A percentile compares a stretch with the other conserved stretches of the same genome.
phyloP scores from a whole-genome alignment of 2,797 vertebrate species.

The Hypotaenidia philippensis region DNA sequence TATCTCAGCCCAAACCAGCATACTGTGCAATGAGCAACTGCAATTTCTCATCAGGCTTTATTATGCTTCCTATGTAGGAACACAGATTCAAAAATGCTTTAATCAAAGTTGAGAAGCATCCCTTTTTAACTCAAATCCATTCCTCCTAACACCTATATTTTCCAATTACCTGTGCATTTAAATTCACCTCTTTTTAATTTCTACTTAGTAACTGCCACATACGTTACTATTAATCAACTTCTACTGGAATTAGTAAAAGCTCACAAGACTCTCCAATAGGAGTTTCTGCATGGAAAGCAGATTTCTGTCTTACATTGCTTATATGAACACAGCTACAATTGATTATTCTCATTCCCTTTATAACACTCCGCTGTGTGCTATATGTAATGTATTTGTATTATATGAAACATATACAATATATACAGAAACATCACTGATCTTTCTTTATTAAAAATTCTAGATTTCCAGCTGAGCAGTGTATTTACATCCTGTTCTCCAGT shows the following conservation, averaged over 20 bases:
- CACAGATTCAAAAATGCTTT: background rate
- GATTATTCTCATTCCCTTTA: background rate
- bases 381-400: background rate
- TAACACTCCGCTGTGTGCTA: background rate
- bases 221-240: constrained; percentile 6
- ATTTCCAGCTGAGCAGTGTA: background rate
- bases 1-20: too few species aligned
- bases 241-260: background rate
- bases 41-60: background rate
- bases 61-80: background rate
- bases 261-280: background rate
- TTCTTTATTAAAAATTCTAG: background rate
- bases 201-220: background rate
- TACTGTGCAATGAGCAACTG: background rate
- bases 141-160: constrained; percentile 1
- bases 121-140: constrained; percentile 4
- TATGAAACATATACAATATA: background rate
- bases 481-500: background rate
- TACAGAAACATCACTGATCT: background rate
- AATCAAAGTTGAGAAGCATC: constrained; percentile 22
- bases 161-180: constrained; percentile 1
- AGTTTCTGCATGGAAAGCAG: background rate
- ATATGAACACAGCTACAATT: background rate
- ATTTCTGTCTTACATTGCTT: background rate
- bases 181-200: constrained; percentile 41